Evolutionary conservation across 2,888 invertebrate species (phyloP), one percentile per base, ranked within the genome.

Genomic region (Baccha elongata): DNA sequence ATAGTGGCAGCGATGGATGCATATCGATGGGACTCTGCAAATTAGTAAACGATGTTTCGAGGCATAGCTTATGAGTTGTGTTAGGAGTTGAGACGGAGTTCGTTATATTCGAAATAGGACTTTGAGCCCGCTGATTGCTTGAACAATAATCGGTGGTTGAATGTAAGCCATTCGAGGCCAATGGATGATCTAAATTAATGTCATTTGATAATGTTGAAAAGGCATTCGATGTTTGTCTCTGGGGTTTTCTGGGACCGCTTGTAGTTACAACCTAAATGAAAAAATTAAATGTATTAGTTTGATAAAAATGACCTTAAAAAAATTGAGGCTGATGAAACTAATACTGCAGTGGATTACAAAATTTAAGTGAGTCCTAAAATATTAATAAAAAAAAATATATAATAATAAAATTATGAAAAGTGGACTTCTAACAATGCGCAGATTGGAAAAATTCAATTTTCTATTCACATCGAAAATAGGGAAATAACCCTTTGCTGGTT

Each of bases 221-320:
- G 85, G 90, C 91, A 87, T 90, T 90, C 29, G 90, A 89, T 80
- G 90, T 88, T 87, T 88, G 91, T 60, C 95, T 92, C 88, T 94
- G 94, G 10, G 96, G 96, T 90, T 96, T 96, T 80, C 94, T 93
- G 84, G 96, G 96, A 55, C 96, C 96, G 89, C 94, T 93, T 87
- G 95, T 93, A 84, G 94, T 94, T 93, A 95, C 93, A 94, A 95
- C 95, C 95, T 95, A 89, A 78, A 89, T 89, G 74, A 84, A 68
- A 72, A 15, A 40, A 15, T 58, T 19, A 10, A 6, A 35, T 26
- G 26, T 15, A n/a, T 37, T 8, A 44, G 35, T 55, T 52, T 44
- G 19, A 6, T 15, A 11, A 5, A 1, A 4, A 37, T 5, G 1
- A 6, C 1, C n/a, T n/a, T 5, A 37, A 13, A 8, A 7, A 13